Conservation (phyloP, 2,888 invertebrate species). For the Hirtodrosophila cameraria region DNA sequence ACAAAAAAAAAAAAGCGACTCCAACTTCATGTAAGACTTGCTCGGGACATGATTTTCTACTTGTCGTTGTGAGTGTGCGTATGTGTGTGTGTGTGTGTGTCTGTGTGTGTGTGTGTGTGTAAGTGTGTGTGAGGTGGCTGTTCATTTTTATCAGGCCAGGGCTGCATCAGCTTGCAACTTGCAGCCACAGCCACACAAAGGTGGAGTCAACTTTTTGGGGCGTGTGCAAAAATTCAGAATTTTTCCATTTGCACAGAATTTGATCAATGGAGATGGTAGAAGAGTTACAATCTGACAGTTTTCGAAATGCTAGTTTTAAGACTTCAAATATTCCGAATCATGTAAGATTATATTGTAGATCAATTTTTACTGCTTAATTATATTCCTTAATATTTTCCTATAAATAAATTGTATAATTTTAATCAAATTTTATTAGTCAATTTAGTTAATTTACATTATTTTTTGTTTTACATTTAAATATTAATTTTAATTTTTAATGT, state of each 20-base stretch:
- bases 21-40: slow-evolving; percentile 54
- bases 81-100: slow-evolving; percentile 21
- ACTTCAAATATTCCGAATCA: too few species aligned
- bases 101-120: slow-evolving; percentile 30
- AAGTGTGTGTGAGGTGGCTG: slow-evolving; percentile 46
- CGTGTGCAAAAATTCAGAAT: slow-evolving; percentile 56
- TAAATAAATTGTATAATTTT: too few species aligned
- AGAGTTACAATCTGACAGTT: not conserved
- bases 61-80: not conserved
- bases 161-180: slow-evolving; percentile 56
- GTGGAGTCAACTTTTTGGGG: slow-evolving; percentile 70
- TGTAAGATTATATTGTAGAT: too few species aligned
- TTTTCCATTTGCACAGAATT: slow-evolving; percentile 38
- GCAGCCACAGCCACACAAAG: slow-evolving; percentile 44
- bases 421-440: too few species aligned
- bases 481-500: slow-evolving; percentile 1
- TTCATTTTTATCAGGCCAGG: slow-evolving; percentile 65
- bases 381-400: too few species aligned
- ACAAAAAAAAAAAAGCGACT: slow-evolving; percentile 20
- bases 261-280: not conserved
- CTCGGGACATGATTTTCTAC: slow-evolving; percentile 44
- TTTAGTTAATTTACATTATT: too few species aligned
- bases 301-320: too few species aligned
- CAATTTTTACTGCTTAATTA: too few species aligned
- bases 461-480: not conserved